A percentile compares a stretch with the other conserved stretches of the same genome.
Conservation (phyloP, 1,140 invertebrate genomes). For the Vanessa atalanta region DNA sequence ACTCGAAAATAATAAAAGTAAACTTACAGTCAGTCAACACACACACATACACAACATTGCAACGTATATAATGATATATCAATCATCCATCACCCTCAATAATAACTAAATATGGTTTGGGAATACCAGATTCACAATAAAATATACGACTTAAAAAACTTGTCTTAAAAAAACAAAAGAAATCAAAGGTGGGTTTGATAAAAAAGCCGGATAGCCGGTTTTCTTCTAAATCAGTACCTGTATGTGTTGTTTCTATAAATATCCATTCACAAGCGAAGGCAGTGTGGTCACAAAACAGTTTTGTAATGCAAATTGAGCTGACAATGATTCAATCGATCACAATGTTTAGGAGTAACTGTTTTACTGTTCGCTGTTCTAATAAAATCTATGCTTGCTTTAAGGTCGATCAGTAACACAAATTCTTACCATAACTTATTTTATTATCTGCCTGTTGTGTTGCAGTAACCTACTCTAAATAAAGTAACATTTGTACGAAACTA, state of each 20-base stretch:
- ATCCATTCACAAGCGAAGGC: conserved; percentile 16
- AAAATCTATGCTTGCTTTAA: neutral
- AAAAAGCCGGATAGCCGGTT: conserved; percentile 11
- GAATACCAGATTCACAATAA: neutral
- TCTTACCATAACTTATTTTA: no score
- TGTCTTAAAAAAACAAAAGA: conserved; percentile 19
- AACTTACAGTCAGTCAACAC: no score
- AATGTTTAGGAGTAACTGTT: conserved; percentile 31
- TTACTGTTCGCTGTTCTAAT: conserved; percentile 8
- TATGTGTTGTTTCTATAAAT: conserved; percentile 17
- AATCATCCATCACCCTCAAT: neutral
- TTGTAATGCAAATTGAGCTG: conserved; percentile 37
- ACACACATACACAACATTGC: neutral
- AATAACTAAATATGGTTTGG: neutral
- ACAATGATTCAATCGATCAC: conserved; percentile 34
- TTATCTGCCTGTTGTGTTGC: no score
- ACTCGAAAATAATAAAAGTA: no score
- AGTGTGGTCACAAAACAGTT: conserved; percentile 19
- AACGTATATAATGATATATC: neutral
- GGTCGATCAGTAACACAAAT: conserved; percentile 1
- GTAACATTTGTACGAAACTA: no score
- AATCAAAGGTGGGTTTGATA: conserved; percentile 6
- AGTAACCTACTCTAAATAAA: no score
- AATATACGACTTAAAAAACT: conserved; percentile 5
- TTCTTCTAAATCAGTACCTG: neutral